These are phyloP conservation scores for Crenichthys baileyi DNA, from an alignment of 2,797 vertebrate species.

Conservation along the genomic window DNA sequence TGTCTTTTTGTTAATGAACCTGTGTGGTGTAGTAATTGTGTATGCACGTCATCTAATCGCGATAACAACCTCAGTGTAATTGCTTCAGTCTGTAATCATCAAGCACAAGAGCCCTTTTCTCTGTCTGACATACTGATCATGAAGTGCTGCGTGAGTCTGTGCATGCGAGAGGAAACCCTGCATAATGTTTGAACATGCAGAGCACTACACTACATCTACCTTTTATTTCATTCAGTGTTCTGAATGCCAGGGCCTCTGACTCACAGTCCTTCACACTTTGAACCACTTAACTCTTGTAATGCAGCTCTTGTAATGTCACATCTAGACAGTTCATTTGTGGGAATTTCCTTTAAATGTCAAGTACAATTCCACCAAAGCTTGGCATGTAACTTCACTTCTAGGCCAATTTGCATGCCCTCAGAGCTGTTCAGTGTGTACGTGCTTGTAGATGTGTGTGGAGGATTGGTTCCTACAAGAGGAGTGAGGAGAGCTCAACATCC, in stretches of 20 bases:
- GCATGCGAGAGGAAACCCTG: neutral
- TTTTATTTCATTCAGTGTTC: neutral
- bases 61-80: conserved; percentile 39
- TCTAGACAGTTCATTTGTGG: conserved; percentile 26
- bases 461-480: conserved; percentile 11
- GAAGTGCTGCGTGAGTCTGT: neutral
- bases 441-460: conserved; percentile 13
- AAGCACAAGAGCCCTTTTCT: conserved; percentile 24
- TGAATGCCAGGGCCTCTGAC: neutral
- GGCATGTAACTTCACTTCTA: conserved; percentile 15
- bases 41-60: conserved; percentile 23
- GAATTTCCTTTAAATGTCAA: conserved; percentile 21
- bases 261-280: neutral
- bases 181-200: neutral
- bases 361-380: conserved; percentile 17
- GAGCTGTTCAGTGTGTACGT: neutral
- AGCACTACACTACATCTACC: neutral
- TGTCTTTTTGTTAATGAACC: conserved; percentile 55
- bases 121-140: conserved; percentile 19
- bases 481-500: conserved; percentile 12
- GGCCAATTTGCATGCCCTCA: neutral
- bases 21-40: conserved; percentile 43
- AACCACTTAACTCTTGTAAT: conserved; percentile 10
- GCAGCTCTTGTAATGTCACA: conserved; percentile 14
- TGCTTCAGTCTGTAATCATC: conserved; percentile 41